Percentiles rank a stretch among this genome's conserved stretches.
Evolutionary conservation across 2,113 vertebrate species (phyloP).

Genomic region (Corythornis madagascariensis): DNA sequence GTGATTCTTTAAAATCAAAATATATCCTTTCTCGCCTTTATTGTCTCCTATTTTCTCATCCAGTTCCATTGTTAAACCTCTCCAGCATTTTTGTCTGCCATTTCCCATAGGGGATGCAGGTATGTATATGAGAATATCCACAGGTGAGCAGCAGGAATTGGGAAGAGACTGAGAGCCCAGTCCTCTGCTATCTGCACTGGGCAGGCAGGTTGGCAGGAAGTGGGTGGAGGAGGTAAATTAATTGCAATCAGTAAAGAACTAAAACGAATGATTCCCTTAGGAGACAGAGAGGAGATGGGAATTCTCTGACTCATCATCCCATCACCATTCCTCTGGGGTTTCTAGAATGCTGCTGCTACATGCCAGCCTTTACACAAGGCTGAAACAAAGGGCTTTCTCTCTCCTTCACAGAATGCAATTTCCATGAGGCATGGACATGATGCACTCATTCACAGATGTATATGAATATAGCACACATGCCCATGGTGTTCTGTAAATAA

Average conservation of each 20-base stretch:
- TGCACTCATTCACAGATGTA: not conserved
- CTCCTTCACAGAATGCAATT: not conserved
- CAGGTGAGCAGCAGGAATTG: not conserved
- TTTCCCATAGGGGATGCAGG: not conserved
- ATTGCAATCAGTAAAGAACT: slow-evolving; percentile 28
- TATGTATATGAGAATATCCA: not conserved
- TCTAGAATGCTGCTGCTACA: slow-evolving; percentile 6
- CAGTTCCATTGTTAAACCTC: not conserved
- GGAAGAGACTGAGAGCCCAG: not conserved
- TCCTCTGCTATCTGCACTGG: not conserved
- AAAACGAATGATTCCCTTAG: slow-evolving; percentile 28
- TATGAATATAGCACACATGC: not conserved
- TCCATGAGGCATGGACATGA: not conserved
- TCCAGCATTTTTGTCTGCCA: not conserved
- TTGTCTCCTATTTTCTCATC: not conserved
- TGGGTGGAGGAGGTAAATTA: slow-evolving; percentile 23
- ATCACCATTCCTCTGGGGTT: not conserved
- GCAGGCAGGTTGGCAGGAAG: not conserved
- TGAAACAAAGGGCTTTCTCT: slow-evolving; percentile 1
- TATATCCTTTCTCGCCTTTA: not conserved
- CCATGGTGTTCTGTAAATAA: not conserved
- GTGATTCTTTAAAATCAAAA: not conserved
- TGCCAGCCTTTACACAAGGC: slow-evolving; percentile 3
- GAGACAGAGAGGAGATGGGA: slow-evolving; percentile 29
- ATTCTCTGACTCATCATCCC: slow-evolving; percentile 34